These are phyloP conservation scores for Sepioteuthis lessoniana DNA, from an alignment of 2,888 invertebrate genomes.

Conservation along the genomic window DNA sequence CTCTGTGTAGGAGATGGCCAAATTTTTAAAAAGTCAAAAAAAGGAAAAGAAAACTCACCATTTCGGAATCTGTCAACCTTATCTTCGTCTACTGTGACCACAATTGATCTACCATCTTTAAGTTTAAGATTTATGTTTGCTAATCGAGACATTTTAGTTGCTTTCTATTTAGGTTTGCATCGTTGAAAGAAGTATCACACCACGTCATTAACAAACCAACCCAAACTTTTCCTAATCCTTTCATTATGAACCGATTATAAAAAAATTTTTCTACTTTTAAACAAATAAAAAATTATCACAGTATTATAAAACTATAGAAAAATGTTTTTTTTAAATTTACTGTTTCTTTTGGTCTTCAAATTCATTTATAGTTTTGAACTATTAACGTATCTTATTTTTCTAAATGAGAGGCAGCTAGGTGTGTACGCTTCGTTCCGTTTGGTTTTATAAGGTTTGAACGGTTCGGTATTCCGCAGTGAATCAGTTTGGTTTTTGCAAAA, in stretches of 20 bases:
- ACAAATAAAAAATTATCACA: neutral
- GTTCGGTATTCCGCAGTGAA: slow-evolving; percentile 1
- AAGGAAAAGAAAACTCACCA: neutral
- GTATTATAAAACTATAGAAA: neutral
- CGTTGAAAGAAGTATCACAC: neutral
- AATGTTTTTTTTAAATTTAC: neutral
- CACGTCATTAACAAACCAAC: neutral
- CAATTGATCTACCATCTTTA: neutral
- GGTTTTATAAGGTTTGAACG: neutral
- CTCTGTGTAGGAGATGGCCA: neutral
- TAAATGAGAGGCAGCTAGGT: too few species aligned
- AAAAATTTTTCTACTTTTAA: neutral
- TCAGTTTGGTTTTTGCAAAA: neutral
- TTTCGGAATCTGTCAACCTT: neutral
- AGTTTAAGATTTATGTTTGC: neutral
- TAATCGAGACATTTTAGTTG: neutral
- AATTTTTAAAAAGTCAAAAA: neutral
- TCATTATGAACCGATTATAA: neutral
- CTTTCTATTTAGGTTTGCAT: neutral
- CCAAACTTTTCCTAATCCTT: neutral
- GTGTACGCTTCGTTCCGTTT: neutral
- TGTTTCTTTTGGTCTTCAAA: neutral
- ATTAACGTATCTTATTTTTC: neutral
- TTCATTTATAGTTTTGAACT: neutral
- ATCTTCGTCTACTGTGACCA: neutral